These are phyloP conservation scores for Prenolepis imparis DNA, from an alignment of 2,888 invertebrate genomes.

Conservation along the genomic window DNA sequence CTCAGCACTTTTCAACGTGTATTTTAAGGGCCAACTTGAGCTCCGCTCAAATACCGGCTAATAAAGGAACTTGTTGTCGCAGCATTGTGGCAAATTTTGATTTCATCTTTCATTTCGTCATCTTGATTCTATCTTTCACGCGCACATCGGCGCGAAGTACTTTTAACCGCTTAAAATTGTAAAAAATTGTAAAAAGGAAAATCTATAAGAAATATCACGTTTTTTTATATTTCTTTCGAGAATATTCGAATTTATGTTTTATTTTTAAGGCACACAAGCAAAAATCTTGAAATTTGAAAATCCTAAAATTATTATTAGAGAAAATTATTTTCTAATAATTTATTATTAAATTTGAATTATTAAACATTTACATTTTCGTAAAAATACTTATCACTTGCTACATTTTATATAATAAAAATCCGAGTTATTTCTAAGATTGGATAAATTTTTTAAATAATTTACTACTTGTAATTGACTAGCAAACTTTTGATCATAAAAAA, in stretches of 20 bases:
- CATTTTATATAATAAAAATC: not conserved
- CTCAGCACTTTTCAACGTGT: constrained; percentile 56
- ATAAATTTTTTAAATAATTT: not conserved
- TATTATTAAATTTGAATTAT: not conserved
- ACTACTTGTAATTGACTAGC: not conserved
- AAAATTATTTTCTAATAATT: not conserved
- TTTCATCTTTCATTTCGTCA: no score
- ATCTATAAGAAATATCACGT: not conserved
- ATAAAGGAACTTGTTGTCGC: constrained; percentile 26
- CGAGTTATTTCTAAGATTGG: not conserved
- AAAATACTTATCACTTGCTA: not conserved
- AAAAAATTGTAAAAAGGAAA: not conserved
- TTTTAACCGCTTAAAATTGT: not conserved
- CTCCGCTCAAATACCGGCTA: constrained; percentile 43
- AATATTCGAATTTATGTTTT: not conserved
- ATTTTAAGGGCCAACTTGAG: constrained; percentile 48
- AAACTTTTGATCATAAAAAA: not conserved
- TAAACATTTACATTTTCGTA: not conserved
- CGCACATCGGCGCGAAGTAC: not conserved
- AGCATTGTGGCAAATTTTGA: not conserved
- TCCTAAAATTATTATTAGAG: not conserved
- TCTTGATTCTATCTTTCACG: constrained; percentile 1
- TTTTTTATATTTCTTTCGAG: not conserved
- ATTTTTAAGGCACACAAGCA: not conserved
- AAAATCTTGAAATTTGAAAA: not conserved